These are phyloP conservation scores for Drosophila sproati DNA, from an alignment of 1,140 invertebrate species.

Conservation along the genomic window DNA sequence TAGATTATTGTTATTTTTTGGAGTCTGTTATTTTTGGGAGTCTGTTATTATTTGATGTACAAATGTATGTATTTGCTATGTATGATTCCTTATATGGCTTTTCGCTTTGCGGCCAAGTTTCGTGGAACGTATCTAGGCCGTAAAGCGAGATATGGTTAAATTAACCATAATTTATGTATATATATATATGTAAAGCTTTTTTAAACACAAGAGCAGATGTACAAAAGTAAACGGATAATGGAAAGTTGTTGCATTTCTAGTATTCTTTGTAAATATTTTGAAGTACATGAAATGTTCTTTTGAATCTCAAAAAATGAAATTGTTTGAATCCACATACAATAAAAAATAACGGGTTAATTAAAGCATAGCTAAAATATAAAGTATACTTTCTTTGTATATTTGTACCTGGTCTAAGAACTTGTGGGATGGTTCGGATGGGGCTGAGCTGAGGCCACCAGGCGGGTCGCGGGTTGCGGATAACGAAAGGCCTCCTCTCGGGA, in stretches of 20 bases:
- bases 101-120: too few species aligned
- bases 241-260: conserved; percentile 22
- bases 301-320: conserved; percentile 29
- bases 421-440: too few species aligned
- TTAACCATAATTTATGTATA: background rate
- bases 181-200: background rate
- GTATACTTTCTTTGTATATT: background rate
- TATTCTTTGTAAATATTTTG: conserved; percentile 15
- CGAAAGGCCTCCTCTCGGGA: too few species aligned
- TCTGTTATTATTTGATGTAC: too few species aligned
- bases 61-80: too few species aligned
- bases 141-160: background rate
- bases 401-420: too few species aligned
- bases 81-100: too few species aligned
- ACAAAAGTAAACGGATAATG: background rate
- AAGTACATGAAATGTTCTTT: conserved; percentile 21
- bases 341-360: background rate
- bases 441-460: too few species aligned
- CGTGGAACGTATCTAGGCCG: too few species aligned
- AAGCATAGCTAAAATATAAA: background rate
- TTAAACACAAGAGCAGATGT: background rate
- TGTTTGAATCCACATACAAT: conserved; percentile 29
- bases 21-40: too few species aligned
- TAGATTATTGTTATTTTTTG: too few species aligned
- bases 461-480: too few species aligned